Conservation (phyloP, 2,888 invertebrate species). For the Drosophila formosana region DNA sequence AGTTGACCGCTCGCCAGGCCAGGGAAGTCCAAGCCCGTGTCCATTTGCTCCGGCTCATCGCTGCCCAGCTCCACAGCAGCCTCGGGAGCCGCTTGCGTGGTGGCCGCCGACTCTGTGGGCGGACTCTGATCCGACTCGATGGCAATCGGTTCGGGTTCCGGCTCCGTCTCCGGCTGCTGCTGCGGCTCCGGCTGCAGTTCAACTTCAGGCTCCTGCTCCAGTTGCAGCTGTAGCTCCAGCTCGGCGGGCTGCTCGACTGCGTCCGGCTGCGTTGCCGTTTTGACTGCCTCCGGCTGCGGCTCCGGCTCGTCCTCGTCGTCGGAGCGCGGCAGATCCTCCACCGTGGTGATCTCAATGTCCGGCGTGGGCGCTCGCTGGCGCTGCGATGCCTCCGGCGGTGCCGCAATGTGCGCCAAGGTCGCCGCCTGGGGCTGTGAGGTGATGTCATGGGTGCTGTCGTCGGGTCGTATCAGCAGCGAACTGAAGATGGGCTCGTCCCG, state of each 20-base stretch:
- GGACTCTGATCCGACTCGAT: constrained; percentile 79
- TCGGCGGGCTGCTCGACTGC: constrained; percentile 20
- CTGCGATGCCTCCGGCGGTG: constrained; percentile 70
- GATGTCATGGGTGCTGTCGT: constrained; percentile 83
- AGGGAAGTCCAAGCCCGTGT: constrained; percentile 83
- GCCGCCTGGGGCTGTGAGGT: constrained; percentile 84
- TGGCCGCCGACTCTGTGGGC: constrained; percentile 78
- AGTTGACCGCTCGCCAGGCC: constrained; percentile 80
- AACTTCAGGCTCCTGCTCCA: constrained; percentile 41
- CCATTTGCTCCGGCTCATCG: constrained; percentile 83
- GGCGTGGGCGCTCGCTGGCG: constrained; percentile 84
- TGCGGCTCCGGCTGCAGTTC: constrained; percentile 38
- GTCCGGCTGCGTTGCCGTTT: constrained; percentile 37
- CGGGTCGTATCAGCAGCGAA: constrained; percentile 82
- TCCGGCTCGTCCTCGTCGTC: constrained; percentile 84
- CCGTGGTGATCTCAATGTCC: constrained; percentile 85
- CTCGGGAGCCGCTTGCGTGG: constrained; percentile 69
- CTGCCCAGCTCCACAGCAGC: constrained; percentile 62
- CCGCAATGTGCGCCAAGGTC: constrained; percentile 68
- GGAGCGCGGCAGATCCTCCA: constrained; percentile 84
- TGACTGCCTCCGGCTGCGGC: constrained; percentile 40
- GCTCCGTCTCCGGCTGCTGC: not conserved
- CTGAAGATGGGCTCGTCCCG: constrained; percentile 80
- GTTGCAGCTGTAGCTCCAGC: constrained; percentile 25
- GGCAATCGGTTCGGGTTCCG: constrained; percentile 22